These are phyloP conservation scores for Meghimatium bilineatum DNA, from an alignment of 2,888 invertebrate species.

Conservation along the genomic window DNA sequence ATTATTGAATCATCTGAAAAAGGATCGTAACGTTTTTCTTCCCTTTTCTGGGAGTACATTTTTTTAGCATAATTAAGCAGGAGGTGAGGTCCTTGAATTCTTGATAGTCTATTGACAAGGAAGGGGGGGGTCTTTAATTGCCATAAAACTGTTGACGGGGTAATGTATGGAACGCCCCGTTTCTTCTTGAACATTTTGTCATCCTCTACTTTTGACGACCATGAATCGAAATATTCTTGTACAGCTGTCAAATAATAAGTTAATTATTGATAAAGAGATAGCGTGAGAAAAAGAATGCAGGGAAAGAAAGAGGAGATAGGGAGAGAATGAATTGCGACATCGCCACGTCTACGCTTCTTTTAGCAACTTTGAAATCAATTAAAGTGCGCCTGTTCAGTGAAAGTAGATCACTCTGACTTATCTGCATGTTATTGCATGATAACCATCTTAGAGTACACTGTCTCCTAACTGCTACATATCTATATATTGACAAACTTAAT, in stretches of 20 bases:
- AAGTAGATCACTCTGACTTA: not conserved
- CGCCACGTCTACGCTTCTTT: not conserved
- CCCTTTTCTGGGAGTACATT: too few relatives aligned
- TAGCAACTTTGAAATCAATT: constrained; percentile 4
- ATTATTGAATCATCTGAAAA: too few relatives aligned
- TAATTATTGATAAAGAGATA: not conserved
- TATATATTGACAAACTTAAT: not conserved
- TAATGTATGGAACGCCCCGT: too few relatives aligned
- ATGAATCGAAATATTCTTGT: not conserved
- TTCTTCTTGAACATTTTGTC: too few relatives aligned
- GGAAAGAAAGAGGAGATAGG: not conserved
- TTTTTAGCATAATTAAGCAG: too few relatives aligned
- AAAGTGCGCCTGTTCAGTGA: not conserved
- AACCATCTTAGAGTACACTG: constrained; percentile 1
- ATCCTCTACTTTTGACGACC: not conserved
- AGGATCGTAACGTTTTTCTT: too few relatives aligned
- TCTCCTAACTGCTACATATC: not conserved
- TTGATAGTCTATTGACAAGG: too few relatives aligned
- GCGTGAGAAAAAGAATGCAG: not conserved
- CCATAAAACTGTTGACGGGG: too few relatives aligned
- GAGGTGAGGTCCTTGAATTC: too few relatives aligned
- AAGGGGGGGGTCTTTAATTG: too few relatives aligned
- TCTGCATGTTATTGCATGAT: not conserved
- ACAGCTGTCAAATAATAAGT: not conserved
- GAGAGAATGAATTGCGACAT: not conserved